Conservation (phyloP, 2,113 vertebrate genomes). For the Chlorodrepanis virens region DNA sequence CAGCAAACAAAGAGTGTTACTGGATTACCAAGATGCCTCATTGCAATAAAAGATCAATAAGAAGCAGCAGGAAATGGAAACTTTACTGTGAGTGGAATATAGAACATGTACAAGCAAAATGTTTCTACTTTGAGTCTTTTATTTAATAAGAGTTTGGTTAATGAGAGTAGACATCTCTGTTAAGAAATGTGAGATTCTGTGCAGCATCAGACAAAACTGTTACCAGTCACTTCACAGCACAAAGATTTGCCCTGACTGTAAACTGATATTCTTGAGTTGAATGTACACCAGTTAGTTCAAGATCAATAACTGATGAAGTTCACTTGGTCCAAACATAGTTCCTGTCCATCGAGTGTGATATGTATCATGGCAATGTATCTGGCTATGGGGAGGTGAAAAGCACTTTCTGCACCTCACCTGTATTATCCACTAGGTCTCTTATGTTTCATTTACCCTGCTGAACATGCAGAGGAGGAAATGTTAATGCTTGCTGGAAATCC, state of each 20-base stretch:
- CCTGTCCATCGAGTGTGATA: neutral
- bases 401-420: neutral
- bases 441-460: neutral
- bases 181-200: neutral
- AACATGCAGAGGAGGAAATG: neutral
- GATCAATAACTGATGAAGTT: neutral
- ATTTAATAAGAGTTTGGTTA: neutral
- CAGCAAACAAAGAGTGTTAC: neutral
- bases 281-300: neutral
- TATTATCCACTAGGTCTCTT: neutral
- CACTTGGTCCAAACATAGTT: neutral
- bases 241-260: neutral
- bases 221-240: neutral
- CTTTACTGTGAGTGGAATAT: neutral
- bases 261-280: neutral
- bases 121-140: neutral
- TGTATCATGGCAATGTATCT: neutral
- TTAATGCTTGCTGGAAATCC: neutral
- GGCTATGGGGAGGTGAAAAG: neutral
- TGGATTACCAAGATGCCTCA: neutral
- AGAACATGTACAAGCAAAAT: neutral
- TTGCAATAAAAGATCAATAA: conserved; percentile 22
- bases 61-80: neutral
- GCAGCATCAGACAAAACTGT: neutral
- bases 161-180: neutral